phyloP scores from a whole-genome alignment of 2,797 vertebrate genomes.

The Gouania willdenowi region DNA sequence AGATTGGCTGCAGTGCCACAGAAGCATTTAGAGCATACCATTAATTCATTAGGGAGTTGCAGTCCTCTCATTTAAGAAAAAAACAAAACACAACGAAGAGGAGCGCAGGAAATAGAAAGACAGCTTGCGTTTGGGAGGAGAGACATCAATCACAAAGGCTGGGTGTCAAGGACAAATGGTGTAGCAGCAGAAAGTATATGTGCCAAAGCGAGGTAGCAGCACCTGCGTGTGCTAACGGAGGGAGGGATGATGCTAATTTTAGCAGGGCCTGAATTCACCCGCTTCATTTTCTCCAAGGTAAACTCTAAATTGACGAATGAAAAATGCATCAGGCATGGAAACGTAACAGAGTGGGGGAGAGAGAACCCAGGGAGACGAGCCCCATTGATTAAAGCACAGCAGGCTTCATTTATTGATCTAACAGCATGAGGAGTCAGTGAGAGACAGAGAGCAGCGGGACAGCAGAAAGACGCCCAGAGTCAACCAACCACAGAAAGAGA shows the following conservation, averaged over 20 bases:
- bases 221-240: conserved; percentile 49
- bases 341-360: conserved; percentile 26
- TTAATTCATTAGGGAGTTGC: conserved; percentile 68
- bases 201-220: conserved; percentile 30
- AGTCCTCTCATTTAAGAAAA: conserved; percentile 41
- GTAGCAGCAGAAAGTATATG: conserved; percentile 18
- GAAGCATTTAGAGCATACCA: conserved; percentile 55
- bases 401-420: conserved; percentile 58
- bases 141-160: conserved; percentile 41
- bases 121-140: conserved; percentile 20
- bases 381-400: conserved; percentile 58
- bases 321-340: conserved; percentile 13
- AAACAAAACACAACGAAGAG: conserved; percentile 23
- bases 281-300: too few species aligned
- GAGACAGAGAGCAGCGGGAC: conserved; percentile 15
- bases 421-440: conserved; percentile 26
- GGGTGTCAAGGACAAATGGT: conserved; percentile 59
- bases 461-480: conserved; percentile 6
- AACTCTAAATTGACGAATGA: too few species aligned
- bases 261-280: conserved; percentile 57
- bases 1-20: conserved; percentile 52
- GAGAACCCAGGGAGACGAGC: conserved; percentile 30
- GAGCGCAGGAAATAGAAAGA: neutral
- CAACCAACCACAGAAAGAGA: conserved; percentile 6
- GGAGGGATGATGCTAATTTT: conserved; percentile 52